A percentile compares a stretch with the other conserved stretches of the same genome.
These are phyloP conservation scores for Cephalopachus bancanus DNA, from an alignment of 2,797 vertebrate species.

Conservation along the genomic window DNA sequence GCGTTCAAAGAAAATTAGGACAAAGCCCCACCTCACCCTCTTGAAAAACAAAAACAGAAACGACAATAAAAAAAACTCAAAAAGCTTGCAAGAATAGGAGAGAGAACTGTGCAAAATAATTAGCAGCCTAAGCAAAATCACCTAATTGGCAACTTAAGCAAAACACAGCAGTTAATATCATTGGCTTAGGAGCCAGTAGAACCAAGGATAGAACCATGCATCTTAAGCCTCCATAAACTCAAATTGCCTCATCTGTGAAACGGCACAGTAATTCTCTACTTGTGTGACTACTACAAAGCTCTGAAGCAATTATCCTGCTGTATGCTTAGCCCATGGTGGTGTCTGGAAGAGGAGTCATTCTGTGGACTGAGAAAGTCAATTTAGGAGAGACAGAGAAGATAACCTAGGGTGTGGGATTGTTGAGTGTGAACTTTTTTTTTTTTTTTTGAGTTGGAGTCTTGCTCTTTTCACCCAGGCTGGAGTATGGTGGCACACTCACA, in stretches of 20 bases:
- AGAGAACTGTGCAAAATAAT: not conserved
- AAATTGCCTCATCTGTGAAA: not conserved
- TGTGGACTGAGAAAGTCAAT: not conserved
- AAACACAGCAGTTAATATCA: not conserved
- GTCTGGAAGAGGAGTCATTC: not conserved
- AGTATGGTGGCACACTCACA: no score
- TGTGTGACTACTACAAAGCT: rapidly evolving
- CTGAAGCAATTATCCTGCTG: not conserved
- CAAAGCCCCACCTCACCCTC: rapidly evolving
- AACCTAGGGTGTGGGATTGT: no score
- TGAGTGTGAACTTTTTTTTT: no score
- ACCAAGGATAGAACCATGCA: rapidly evolving
- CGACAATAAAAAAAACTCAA: no score
- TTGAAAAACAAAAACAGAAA: no score
- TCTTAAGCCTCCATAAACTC: rapidly evolving
- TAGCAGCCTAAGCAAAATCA: not conserved
- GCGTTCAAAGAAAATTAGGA: not conserved
- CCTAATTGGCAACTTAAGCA: no score
- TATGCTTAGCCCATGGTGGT: rapidly evolving
- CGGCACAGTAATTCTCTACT: not conserved
- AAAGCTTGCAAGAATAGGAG: not conserved
- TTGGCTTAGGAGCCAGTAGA: no score
- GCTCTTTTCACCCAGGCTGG: no score
- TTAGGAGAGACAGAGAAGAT: not conserved
- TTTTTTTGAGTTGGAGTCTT: no score